phyloP scores from a whole-genome alignment of 2,113 vertebrate genomes.

The Platycercus adscitus region DNA sequence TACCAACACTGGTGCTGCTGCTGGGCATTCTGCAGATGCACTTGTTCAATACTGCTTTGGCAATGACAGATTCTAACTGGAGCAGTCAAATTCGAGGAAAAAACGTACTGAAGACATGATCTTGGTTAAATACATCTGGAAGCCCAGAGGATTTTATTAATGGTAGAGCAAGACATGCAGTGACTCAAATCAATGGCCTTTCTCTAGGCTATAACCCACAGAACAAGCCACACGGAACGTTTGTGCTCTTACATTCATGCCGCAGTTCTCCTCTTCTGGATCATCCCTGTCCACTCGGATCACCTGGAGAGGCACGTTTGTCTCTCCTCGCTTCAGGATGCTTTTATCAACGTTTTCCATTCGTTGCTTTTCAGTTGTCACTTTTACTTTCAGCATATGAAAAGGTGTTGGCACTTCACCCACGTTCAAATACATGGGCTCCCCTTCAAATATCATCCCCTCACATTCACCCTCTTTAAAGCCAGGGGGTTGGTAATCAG shows the following conservation, averaged over 20 bases:
- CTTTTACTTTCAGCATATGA: constrained; percentile 87
- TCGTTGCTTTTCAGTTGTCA: constrained; percentile 88
- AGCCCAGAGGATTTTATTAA: not conserved
- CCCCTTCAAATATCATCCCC: constrained; percentile 83
- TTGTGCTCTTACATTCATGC: constrained; percentile 45
- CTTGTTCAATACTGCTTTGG: not conserved
- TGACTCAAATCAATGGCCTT: not conserved
- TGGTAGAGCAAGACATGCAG: no score
- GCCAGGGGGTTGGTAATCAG: constrained; percentile 93
- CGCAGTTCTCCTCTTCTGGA: constrained; percentile 29
- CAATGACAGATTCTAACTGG: not conserved
- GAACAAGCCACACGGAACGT: not conserved
- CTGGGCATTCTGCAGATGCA: accelerated
- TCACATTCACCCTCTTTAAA: constrained; percentile 85
- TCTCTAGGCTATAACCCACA: not conserved
- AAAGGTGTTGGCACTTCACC: constrained; percentile 91
- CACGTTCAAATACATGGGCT: constrained; percentile 86
- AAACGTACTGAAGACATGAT: not conserved
- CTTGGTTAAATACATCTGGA: not conserved
- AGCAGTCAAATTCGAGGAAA: not conserved
- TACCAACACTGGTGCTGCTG: not conserved
- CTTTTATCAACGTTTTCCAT: constrained; percentile 82
- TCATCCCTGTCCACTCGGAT: constrained; percentile 43
- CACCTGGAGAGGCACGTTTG: constrained; percentile 60
- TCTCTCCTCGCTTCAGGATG: constrained; percentile 49